Conservation (phyloP, 2,797 vertebrate species). For the Lepus townsendii region DNA sequence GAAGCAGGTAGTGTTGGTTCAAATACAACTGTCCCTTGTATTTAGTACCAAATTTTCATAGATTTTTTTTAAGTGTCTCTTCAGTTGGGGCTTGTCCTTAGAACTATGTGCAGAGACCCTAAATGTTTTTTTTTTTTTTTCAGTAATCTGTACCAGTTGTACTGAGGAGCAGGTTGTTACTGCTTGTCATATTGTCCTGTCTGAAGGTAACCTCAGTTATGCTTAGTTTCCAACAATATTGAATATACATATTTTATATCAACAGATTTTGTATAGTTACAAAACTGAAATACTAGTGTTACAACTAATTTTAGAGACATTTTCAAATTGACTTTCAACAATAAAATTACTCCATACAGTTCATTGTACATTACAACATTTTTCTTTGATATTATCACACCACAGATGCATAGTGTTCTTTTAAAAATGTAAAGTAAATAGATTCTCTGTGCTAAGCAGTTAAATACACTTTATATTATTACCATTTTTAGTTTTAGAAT, state of each 20-base stretch:
- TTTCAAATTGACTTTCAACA: neutral
- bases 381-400: neutral
- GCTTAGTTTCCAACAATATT: neutral
- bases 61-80: neutral
- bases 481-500: neutral
- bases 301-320: neutral
- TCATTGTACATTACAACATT: neutral
- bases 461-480: neutral
- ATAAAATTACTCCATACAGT: neutral
- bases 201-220: neutral
- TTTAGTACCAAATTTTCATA: neutral
- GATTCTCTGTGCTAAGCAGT: neutral
- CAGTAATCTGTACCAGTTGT: neutral
- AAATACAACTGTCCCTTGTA: neutral
- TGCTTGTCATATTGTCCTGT: neutral
- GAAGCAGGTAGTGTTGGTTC: neutral
- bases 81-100: neutral
- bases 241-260: neutral
- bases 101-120: neutral
- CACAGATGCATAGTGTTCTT: neutral
- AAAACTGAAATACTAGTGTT: neutral
- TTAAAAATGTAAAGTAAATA: neutral
- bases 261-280: neutral
- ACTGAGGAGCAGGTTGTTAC: neutral
- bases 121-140: neutral